These are phyloP conservation scores for Polylopha cassiicola DNA, from an alignment of 2,888 invertebrate genomes.

Conservation along the genomic window DNA sequence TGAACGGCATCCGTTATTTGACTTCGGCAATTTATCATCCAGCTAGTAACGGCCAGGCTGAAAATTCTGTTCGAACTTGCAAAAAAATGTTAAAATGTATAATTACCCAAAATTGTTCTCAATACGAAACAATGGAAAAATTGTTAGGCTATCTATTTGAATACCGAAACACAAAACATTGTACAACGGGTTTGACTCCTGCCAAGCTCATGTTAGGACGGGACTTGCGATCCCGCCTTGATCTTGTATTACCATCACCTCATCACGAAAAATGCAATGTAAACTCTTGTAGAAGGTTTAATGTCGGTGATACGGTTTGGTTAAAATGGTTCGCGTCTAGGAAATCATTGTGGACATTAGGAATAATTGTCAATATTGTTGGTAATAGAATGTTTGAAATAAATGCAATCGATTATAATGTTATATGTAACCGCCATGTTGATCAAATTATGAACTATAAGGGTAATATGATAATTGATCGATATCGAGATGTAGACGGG, in stretches of 20 bases:
- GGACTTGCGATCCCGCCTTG: constrained; percentile 3
- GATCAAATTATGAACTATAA: constrained; percentile 3
- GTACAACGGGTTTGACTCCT: constrained; percentile 4
- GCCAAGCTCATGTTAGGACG: constrained; percentile 8
- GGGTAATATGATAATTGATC: too few relatives aligned
- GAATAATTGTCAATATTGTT: background rate
- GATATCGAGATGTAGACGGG: background rate
- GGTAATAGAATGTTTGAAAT: constrained; percentile 2
- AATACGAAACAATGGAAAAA: background rate
- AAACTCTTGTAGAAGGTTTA: background rate
- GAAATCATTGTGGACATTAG: constrained; percentile 2
- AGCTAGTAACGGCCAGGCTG: constrained; percentile 20
- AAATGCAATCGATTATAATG: background rate
- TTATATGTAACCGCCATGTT: constrained; percentile 3
- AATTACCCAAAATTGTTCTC: background rate
- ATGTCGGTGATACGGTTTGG: background rate
- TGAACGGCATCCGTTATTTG: constrained; percentile 25
- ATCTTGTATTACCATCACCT: constrained; percentile 5
- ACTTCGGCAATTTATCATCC: constrained; percentile 28
- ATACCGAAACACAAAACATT: constrained; percentile 1
- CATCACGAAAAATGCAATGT: too few relatives aligned
- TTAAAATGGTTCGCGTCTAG: constrained; percentile 2
- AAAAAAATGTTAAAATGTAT: constrained; percentile 12
- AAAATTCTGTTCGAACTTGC: constrained; percentile 19
- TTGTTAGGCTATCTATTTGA: constrained; percentile 4